A percentile compares a stretch with the other conserved stretches of the same genome.
Evolutionary conservation across 2,888 invertebrate species (phyloP).

Genomic region (Clostera curtula): DNA sequence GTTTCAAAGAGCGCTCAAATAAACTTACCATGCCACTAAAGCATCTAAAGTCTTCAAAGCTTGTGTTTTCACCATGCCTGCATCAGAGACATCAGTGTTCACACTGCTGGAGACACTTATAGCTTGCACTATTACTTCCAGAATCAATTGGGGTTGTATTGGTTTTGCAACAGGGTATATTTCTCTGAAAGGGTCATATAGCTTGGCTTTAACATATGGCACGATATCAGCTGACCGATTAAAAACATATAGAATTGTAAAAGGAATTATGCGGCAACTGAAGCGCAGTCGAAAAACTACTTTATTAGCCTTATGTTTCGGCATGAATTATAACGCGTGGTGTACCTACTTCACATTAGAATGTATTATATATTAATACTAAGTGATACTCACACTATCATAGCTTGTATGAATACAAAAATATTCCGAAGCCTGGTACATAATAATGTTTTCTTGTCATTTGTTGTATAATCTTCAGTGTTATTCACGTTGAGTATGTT

Average conservation of each 20-base stretch:
- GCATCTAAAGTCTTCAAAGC: conserved; percentile 55
- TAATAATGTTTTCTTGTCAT: conserved; percentile 30
- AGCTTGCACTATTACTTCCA: conserved; percentile 47
- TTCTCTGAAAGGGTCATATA: conserved; percentile 40
- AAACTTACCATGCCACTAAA: conserved; percentile 50
- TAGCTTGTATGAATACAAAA: conserved; percentile 59
- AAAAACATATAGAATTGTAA: background rate
- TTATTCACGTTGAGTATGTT: conserved; percentile 25
- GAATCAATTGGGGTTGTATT: conserved; percentile 43
- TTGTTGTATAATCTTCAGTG: conserved; percentile 10
- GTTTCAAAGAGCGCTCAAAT: no score
- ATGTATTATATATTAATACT: background rate
- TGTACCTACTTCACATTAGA: no score
- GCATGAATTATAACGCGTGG: no score
- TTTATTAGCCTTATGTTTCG: no score
- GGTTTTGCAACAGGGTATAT: conserved; percentile 58
- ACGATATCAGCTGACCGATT: background rate
- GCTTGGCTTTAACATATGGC: no score
- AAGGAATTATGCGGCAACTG: no score
- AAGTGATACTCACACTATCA: conserved; percentile 58
- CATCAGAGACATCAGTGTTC: conserved; percentile 20
- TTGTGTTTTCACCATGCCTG: conserved; percentile 39
- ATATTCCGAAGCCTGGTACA: conserved; percentile 43
- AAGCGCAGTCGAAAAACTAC: no score
- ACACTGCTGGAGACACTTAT: conserved; percentile 40